Conservation (phyloP, 1,140 invertebrate genomes). For the Phthorimaea operculella region DNA sequence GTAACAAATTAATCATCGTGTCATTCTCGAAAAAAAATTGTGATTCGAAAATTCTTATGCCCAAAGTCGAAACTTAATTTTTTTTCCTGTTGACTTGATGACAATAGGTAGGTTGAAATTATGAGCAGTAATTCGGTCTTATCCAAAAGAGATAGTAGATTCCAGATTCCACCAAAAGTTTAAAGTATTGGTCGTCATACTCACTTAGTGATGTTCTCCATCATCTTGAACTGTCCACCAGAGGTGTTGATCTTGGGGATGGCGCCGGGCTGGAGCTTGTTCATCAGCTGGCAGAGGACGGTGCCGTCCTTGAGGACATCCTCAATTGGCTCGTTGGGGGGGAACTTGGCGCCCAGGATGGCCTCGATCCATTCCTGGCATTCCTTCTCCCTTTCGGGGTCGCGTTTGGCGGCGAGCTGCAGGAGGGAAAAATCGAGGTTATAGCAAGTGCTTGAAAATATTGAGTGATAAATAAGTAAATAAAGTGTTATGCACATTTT, state of each 20-base stretch:
- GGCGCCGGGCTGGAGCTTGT: conserved; percentile 85
- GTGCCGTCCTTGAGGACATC: conserved; percentile 88
- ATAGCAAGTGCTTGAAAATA: too few species aligned
- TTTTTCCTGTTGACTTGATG: too few species aligned
- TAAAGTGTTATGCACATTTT: too few species aligned
- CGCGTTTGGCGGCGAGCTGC: conserved; percentile 90
- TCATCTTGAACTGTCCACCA: conserved; percentile 93
- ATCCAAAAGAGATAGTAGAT: too few species aligned
- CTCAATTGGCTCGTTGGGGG: conserved; percentile 78
- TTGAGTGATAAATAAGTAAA: too few species aligned
- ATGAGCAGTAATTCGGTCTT: too few species aligned
- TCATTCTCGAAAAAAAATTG: too few species aligned
- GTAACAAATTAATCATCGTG: neutral
- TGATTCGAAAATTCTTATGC: too few species aligned
- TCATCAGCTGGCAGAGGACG: conserved; percentile 91
- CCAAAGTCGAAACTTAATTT: too few species aligned
- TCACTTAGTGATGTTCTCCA: conserved; percentile 94
- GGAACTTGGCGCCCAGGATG: conserved; percentile 87
- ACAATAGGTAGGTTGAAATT: too few species aligned
- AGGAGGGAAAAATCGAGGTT: conserved; percentile 14
- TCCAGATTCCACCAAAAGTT: too few species aligned
- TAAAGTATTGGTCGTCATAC: conserved; percentile 17
- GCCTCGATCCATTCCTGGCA: conserved; percentile 92
- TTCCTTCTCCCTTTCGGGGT: conserved; percentile 88
- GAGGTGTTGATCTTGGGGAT: conserved; percentile 88